Conservation (phyloP, 2,888 invertebrate genomes). For the Caenorhabditis imperialis region DNA sequence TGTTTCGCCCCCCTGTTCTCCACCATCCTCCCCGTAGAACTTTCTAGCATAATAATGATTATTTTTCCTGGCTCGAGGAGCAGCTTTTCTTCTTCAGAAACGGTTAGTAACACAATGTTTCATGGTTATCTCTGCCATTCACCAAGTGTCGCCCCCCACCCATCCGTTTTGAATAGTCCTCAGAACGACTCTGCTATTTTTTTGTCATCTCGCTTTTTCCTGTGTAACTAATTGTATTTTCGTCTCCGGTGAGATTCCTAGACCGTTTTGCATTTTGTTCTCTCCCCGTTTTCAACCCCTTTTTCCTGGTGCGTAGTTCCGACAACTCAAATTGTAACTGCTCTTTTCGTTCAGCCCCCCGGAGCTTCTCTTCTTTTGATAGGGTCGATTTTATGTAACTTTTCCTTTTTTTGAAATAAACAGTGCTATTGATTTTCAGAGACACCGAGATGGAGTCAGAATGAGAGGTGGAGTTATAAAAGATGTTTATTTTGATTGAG, state of each 20-base stretch:
- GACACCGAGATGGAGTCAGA: too few relatives aligned
- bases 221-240: conserved; percentile 34
- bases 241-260: conserved; percentile 40
- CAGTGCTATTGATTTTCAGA: background rate
- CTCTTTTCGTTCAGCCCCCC: conserved; percentile 1
- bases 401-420: conserved; percentile 5
- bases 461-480: too few relatives aligned
- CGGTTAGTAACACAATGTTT: conserved; percentile 44
- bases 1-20: background rate
- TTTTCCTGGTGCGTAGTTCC: conserved; percentile 46
- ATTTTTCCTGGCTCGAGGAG: conserved; percentile 30
- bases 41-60: conserved; percentile 45
- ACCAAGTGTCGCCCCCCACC: too few relatives aligned
- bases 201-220: background rate
- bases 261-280: conserved; percentile 13
- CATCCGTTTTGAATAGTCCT: conserved; percentile 33
- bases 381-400: conserved; percentile 45
- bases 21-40: conserved; percentile 24
- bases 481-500: conserved; percentile 36
- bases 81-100: conserved; percentile 41
- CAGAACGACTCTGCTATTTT: conserved; percentile 8
- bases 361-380: conserved; percentile 45
- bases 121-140: conserved; percentile 32
- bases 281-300: background rate
- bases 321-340: conserved; percentile 23